A percentile compares a stretch with the other conserved stretches of the same genome.
Conservation (phyloP, 2,113 vertebrate genomes). For the Pan troglodytes region DNA sequence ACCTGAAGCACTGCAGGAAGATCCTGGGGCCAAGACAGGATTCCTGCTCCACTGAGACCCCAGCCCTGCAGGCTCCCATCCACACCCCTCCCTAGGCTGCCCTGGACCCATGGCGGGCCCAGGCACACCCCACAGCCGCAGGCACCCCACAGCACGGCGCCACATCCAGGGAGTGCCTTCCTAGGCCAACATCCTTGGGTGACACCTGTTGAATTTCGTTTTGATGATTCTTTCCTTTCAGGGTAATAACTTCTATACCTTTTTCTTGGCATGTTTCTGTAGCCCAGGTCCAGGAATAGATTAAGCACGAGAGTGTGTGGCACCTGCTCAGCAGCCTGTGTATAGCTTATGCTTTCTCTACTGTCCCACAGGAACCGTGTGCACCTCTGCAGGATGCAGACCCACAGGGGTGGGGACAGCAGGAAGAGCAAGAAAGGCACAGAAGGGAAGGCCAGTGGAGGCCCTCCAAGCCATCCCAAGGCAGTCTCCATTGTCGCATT, state of each 20-base stretch:
- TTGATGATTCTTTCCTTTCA: background rate
- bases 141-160: fast-evolving
- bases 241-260: background rate
- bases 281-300: background rate
- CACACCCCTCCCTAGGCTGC: too few relatives aligned
- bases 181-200: background rate
- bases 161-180: fast-evolving
- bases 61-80: background rate
- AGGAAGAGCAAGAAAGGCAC: too few relatives aligned
- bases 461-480: fast-evolving
- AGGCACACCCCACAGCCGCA: fast-evolving
- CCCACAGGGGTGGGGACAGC: background rate
- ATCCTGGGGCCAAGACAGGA: background rate
- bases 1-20: fast-evolving
- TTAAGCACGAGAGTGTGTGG: fast-evolving
- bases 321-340: fast-evolving
- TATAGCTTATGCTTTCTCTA: background rate
- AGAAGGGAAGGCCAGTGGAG: too few relatives aligned
- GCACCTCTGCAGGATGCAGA: background rate
- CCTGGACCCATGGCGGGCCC: too few relatives aligned
- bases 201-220: fast-evolving
- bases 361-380: fast-evolving
- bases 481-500: background rate
- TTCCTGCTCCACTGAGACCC: background rate
- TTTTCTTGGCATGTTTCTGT: fast-evolving